A percentile compares a stretch with the other conserved stretches of the same genome.
phyloP scores from a whole-genome alignment of 2,797 vertebrate genomes.

The Macropodus opercularis region DNA sequence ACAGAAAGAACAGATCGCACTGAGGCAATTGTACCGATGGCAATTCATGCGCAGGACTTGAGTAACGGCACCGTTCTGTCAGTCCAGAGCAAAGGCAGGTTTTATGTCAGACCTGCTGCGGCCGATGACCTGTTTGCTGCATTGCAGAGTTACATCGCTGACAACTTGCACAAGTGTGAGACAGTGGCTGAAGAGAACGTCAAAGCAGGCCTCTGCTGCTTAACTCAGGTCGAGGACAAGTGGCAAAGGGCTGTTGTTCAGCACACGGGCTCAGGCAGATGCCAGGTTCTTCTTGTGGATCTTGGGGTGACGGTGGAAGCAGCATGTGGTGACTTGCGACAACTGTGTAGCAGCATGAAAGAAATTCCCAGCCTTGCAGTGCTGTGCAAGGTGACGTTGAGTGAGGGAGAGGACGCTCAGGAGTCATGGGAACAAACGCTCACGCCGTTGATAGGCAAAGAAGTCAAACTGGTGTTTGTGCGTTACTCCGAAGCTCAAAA shows the following conservation, averaged over 20 bases:
- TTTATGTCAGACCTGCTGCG: constrained; percentile 78
- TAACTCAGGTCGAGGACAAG: constrained; percentile 71
- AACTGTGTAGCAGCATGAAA: constrained; percentile 48
- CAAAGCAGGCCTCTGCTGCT: constrained; percentile 76
- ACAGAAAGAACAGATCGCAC: neutral
- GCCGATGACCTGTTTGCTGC: constrained; percentile 48
- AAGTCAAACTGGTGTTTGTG: constrained; percentile 79
- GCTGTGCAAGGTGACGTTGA: constrained; percentile 76
- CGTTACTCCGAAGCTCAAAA: constrained; percentile 57
- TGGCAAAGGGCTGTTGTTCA: constrained; percentile 81
- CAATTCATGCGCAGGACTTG: constrained; percentile 67
- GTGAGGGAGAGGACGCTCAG: constrained; percentile 33
- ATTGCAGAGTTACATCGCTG: constrained; percentile 64
- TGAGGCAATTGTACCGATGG: constrained; percentile 24
- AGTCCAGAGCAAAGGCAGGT: constrained; percentile 68
- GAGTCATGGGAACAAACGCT: constrained; percentile 48
- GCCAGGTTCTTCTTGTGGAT: constrained; percentile 82
- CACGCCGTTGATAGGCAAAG: constrained; percentile 56
- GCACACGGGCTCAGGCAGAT: constrained; percentile 49
- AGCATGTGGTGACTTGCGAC: constrained; percentile 58
- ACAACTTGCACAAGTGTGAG: constrained; percentile 54
- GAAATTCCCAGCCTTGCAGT: constrained; percentile 77
- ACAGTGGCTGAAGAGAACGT: constrained; percentile 63
- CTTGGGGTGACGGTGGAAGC: constrained; percentile 72
- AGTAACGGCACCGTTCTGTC: constrained; percentile 74